A percentile compares a stretch with the other conserved stretches of the same genome.
These are phyloP conservation scores for Rhipidura dahli DNA, from an alignment of 2,113 vertebrate species.

Conservation along the genomic window DNA sequence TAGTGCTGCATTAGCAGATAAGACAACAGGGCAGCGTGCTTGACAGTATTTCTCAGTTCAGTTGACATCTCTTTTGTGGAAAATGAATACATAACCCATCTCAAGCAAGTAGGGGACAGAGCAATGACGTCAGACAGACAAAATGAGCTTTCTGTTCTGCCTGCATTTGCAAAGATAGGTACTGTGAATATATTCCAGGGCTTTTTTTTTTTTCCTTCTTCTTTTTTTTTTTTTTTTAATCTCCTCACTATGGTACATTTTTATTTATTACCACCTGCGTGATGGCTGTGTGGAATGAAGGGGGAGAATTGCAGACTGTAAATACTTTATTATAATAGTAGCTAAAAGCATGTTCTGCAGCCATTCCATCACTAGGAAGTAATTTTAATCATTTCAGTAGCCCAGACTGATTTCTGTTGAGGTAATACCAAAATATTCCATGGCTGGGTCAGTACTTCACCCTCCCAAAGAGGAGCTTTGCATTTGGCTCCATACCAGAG, in stretches of 20 bases:
- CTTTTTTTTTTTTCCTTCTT: too few species aligned
- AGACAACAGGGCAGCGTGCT: not conserved
- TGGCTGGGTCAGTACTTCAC: not conserved
- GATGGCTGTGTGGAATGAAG: not conserved
- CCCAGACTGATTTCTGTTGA: not conserved
- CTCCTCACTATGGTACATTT: not conserved
- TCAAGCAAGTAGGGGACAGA: not conserved
- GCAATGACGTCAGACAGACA: not conserved
- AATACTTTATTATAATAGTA: not conserved
- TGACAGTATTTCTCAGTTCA: conserved; percentile 17
- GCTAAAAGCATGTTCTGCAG: not conserved
- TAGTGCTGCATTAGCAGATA: conserved; percentile 53
- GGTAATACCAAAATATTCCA: not conserved
- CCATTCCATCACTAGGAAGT: not conserved
- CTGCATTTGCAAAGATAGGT: not conserved
- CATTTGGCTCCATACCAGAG: not conserved
- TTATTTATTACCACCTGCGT: not conserved
- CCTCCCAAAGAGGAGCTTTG: not conserved
- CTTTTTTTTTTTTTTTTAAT: not conserved
- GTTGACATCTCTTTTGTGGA: conserved; percentile 34
- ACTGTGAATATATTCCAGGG: not conserved
- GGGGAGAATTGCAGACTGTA: not conserved
- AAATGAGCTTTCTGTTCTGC: conserved; percentile 20
- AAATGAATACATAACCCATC: not conserved
- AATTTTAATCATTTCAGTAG: not conserved